Evolutionary conservation across 2,888 invertebrate species (phyloP), one percentile per base, ranked within the genome.

Genomic region (Lathronympha strigana): DNA sequence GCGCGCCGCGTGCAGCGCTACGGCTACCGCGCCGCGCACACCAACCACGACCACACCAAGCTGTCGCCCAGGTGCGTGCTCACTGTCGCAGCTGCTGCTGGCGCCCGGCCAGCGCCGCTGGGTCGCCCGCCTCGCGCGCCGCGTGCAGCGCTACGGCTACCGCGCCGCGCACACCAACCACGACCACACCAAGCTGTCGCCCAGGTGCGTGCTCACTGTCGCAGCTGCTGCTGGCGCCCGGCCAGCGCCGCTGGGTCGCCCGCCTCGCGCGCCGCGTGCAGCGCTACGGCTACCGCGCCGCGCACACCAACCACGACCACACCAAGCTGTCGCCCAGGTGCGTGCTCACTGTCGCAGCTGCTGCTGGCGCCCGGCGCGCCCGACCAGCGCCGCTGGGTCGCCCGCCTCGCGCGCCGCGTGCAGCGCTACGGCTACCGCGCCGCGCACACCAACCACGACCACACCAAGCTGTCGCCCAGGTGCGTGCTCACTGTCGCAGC

Each of bases 391-490:
- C 94, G 95, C 80, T 99, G 99, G 99, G 98, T 99, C 73, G 94
- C 95, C 72, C 94, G 97, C 74, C 94, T 99, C 63, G 96, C 97
- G 79, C 96, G 97, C 80, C 97, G 97, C 91, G 97, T 98, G 84
- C 97, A 97, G 93, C 97, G 97, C 86, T 95, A 96, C 92, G 98
- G 98, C 74, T 98, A 97, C 93, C 97, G 97, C 93, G 97, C 98
- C 96, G 97, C 93, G 95, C 97, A 77, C 96, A 64, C 83, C 80
- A 82, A 78, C 79, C 86, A 87, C 82, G 86, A 87, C 78, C 83
- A 84, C 82, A 80, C 80, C 80, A 84, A 83, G 78, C 85, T 86
- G 21, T 84, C 85, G 69, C 81, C 81, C 73, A 77, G 81, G 82
- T 81, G 69, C 23, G 21, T 4, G 15, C 13, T 1, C 21, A 17